Evolutionary conservation across 2,797 vertebrate species (phyloP), one percentile per base, ranked within the genome.

Genomic region (Dipus sagitta): DNA sequence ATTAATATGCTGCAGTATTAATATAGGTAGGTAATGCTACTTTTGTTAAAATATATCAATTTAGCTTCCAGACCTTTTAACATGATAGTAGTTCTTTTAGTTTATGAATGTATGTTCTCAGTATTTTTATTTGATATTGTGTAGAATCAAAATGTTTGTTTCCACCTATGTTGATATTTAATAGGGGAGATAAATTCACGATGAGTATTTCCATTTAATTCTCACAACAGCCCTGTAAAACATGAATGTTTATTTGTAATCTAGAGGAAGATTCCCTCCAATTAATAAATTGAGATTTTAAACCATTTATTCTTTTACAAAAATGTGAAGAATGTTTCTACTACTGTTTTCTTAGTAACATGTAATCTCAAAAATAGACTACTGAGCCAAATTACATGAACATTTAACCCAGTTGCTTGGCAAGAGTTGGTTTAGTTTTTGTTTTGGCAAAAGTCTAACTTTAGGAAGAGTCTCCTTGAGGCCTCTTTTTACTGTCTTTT

Each of bases 221-320:
- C 91, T 93, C 21, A 77, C 6, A 68, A 32, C 34, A 64, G 21
- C 38, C 34, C 68, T 95, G 1, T 88, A 70, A 92, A 88, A 32
- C 77, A 78, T 88, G 32, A 26, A 30, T 91, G 6, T 77, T 68
- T 93, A 82, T 32, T 54, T 79, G 0, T 82, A 88, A 75, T 80
- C 38, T 88, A 60, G 1, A 94, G 64, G 30, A 82, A 88, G 80
- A 82, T n/a, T 90, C 5, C 8, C 13, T 4, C 18, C 21, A 81
- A 64, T 54, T 76, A 88, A 86, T 83, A 90, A 88, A 76, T 32
- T 95, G 20, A 95, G 24, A 79, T 93, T 92, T 78, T 87, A 91
- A 94, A 65, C 60, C 34, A 85, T 2, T 68, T 67, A 82, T 52
- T 90, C 60, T 91, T 94, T 88, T 20, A 77, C 11, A 87, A 67